A percentile compares a stretch with the other conserved stretches of the same genome.
phyloP scores from a whole-genome alignment of 2,113 vertebrate genomes.

The Synodontis membranacea region DNA sequence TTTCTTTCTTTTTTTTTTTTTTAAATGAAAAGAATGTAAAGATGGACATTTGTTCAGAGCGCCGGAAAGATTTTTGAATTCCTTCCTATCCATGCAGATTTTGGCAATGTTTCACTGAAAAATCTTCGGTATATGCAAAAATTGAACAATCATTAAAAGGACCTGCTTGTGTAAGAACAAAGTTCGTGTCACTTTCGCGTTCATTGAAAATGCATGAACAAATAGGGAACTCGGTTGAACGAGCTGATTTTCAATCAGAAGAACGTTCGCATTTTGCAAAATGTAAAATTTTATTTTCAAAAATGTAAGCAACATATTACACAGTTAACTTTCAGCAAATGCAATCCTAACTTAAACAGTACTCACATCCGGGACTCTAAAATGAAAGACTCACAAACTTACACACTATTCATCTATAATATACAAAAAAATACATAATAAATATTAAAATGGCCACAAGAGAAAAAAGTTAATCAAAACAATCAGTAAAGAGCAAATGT shows the following conservation, averaged over 20 bases:
- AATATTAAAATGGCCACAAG: conserved; percentile 94
- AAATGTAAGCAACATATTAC: conserved; percentile 99
- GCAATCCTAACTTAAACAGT: conserved; percentile 99
- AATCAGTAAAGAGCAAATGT: conserved; percentile 97
- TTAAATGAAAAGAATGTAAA: neutral
- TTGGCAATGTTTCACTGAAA: neutral
- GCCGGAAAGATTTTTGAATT: neutral
- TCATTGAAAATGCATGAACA: conserved; percentile 43
- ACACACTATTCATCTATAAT: conserved; percentile 95
- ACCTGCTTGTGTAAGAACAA: conserved; percentile 48
- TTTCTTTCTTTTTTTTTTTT: too few species aligned
- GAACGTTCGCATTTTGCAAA: conserved; percentile 84
- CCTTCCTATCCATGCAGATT: neutral
- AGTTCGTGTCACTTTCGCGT: conserved; percentile 61
- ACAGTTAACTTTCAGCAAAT: conserved; percentile 99
- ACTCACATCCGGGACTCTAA: conserved; percentile 98
- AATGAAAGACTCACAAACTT: conserved; percentile 98
- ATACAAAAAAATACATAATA: conserved; percentile 96
- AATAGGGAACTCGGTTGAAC: conserved; percentile 8
- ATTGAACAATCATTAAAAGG: conserved; percentile 24
- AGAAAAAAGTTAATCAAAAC: conserved; percentile 91
- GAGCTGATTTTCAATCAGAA: conserved; percentile 74
- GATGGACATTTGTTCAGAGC: conserved; percentile 20
- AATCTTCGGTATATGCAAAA: conserved; percentile 20
- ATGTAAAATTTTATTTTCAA: conserved; percentile 97